Evolutionary conservation across 2,797 vertebrate genomes (phyloP).

Genomic region (Melopsittacus undulatus): DNA sequence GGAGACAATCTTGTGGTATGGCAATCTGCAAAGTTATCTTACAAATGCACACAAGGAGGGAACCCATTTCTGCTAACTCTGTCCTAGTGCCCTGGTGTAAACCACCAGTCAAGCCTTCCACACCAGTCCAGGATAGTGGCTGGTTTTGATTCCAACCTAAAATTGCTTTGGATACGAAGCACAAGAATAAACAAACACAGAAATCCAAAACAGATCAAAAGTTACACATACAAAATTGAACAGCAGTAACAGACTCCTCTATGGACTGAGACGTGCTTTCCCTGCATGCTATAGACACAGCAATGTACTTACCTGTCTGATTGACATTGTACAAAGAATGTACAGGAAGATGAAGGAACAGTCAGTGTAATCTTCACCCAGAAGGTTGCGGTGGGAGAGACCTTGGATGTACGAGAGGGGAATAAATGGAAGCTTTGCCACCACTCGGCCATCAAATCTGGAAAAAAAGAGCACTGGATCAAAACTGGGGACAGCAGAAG

Average conservation of each 20-base stretch:
- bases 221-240: not conserved
- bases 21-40: not conserved
- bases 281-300: not conserved
- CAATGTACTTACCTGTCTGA: slow-evolving; percentile 88
- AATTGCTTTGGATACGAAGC: not conserved
- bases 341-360: slow-evolving; percentile 99
- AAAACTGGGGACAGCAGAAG: not conserved
- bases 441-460: slow-evolving; percentile 97
- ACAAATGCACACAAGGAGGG: not conserved
- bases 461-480: not conserved
- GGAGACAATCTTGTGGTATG: not conserved
- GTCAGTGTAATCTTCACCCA: slow-evolving; percentile 97
- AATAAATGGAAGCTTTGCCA: slow-evolving; percentile 94
- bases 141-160: not conserved
- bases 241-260: not conserved
- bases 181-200: not conserved
- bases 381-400: slow-evolving; percentile 93
- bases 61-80: not conserved
- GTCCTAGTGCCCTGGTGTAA: not conserved
- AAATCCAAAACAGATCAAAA: not conserved
- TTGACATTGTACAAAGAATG: slow-evolving; percentile 99
- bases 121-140: fast-evolving
- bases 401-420: slow-evolving; percentile 97
- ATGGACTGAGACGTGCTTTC: not conserved
- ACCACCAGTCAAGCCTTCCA: not conserved